These are phyloP conservation scores for Hoplostethus atlanticus DNA, from an alignment of 2,797 vertebrate species.

Conservation along the genomic window DNA sequence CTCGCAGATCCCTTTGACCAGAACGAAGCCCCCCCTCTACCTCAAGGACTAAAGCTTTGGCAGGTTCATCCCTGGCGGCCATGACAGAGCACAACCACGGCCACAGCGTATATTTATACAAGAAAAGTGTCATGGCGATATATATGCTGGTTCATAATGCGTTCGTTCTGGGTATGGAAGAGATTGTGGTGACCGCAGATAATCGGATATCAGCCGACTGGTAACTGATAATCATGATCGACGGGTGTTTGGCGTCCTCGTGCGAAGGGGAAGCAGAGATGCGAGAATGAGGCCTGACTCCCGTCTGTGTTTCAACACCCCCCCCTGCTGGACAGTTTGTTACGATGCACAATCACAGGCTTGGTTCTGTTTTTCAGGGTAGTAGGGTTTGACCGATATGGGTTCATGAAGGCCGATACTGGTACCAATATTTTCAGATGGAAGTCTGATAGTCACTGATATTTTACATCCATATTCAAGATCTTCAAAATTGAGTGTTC, in stretches of 20 bases:
- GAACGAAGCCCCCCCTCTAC: constrained; percentile 64
- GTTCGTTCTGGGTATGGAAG: constrained; percentile 25
- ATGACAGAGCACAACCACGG: constrained; percentile 10
- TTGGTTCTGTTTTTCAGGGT: neutral
- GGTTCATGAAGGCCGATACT: neutral
- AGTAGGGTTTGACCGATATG: too few species aligned
- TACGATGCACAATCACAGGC: constrained; percentile 52
- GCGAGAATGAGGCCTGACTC: neutral
- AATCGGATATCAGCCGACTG: constrained; percentile 57
- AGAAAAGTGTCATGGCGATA: constrained; percentile 14
- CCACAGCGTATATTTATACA: neutral
- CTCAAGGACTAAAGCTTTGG: constrained; percentile 63
- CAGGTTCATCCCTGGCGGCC: constrained; percentile 27
- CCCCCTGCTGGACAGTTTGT: constrained; percentile 62
- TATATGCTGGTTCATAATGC: constrained; percentile 23
- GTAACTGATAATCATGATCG: constrained; percentile 15
- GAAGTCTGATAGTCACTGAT: too few species aligned
- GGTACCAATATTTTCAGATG: too few species aligned
- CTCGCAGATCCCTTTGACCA: constrained; percentile 59
- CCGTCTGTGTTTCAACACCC: constrained; percentile 40
- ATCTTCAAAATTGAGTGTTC: too few species aligned
- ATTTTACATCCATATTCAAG: too few species aligned
- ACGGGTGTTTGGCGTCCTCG: neutral
- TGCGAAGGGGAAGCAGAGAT: constrained; percentile 17
- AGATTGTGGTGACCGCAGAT: constrained; percentile 62